Percentiles rank a stretch among this genome's conserved stretches.
These are phyloP conservation scores for Peromyscus leucopus DNA, from an alignment of 2,113 vertebrate genomes.

Conservation along the genomic window DNA sequence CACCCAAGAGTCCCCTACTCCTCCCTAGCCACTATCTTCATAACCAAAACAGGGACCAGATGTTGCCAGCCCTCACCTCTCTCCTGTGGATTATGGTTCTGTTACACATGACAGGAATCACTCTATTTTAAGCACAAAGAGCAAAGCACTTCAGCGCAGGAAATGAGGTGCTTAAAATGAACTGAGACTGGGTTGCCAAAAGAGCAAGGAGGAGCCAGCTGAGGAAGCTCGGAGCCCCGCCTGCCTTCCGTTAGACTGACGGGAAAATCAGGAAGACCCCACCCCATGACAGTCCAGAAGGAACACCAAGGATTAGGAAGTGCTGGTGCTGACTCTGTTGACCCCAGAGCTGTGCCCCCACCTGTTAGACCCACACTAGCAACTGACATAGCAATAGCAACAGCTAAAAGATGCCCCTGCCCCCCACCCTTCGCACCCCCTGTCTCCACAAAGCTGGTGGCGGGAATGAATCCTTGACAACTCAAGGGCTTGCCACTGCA, in stretches of 20 bases:
- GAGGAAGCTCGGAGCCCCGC: not conserved
- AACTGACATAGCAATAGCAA: not conserved
- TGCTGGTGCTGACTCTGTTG: not conserved
- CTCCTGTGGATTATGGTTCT: constrained; percentile 9
- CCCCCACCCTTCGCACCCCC: not conserved
- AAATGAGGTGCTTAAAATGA: not conserved
- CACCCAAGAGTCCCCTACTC: not conserved
- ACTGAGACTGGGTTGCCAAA: not conserved
- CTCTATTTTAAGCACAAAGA: constrained; percentile 57
- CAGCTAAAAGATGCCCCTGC: not conserved
- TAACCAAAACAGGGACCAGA: not conserved
- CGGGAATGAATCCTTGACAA: not conserved
- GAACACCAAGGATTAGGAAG: not conserved
- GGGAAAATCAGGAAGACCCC: not conserved
- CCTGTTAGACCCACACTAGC: not conserved
- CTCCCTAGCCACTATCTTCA: not conserved
- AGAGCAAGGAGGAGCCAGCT: not conserved
- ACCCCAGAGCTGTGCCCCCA: not conserved
- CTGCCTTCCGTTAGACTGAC: not conserved
- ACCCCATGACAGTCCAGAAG: not conserved
- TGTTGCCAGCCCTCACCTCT: not conserved
- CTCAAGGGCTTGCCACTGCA: not conserved
- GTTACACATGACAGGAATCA: constrained; percentile 20
- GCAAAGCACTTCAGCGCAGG: not conserved
- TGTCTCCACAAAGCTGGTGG: not conserved